Conservation (phyloP, 1,140 invertebrate species). For the Apis laboriosa region DNA sequence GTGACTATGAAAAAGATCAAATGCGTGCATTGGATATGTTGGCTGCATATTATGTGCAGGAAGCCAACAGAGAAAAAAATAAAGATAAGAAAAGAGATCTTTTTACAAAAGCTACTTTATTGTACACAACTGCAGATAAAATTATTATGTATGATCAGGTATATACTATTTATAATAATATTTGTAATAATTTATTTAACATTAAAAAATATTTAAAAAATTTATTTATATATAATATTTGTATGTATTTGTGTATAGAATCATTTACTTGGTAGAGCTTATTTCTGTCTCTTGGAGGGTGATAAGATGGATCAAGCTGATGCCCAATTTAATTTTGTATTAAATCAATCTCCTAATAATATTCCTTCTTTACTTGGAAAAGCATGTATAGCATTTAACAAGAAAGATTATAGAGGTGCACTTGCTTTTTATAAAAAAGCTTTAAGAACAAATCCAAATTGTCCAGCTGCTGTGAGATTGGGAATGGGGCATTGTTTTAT, state of each 20-base stretch:
- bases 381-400: conserved; percentile 97
- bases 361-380: conserved; percentile 98
- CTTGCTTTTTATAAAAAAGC: conserved; percentile 99
- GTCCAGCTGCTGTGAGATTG: conserved; percentile 97
- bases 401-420: conserved; percentile 96
- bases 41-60: conserved; percentile 98
- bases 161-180: conserved; percentile 58
- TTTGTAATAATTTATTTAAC: not conserved
- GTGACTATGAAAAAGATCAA: conserved; percentile 97
- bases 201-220: not conserved
- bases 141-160: conserved; percentile 99
- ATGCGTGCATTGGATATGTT: conserved; percentile 98
- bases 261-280: conserved; percentile 97
- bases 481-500: conserved; percentile 99
- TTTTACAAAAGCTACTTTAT: conserved; percentile 97
- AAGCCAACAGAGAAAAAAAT: conserved; percentile 96
- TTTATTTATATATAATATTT: not conserved
- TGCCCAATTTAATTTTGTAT: conserved; percentile 99
- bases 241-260: conserved; percentile 87
- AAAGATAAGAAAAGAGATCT: conserved; percentile 97
- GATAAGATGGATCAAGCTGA: conserved; percentile 99
- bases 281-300: conserved; percentile 98
- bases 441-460: conserved; percentile 96
- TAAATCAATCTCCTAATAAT: conserved; percentile 97
- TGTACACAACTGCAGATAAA: conserved; percentile 99